phyloP scores from a whole-genome alignment of 2,888 invertebrate species.

The Resseliella maxima region DNA sequence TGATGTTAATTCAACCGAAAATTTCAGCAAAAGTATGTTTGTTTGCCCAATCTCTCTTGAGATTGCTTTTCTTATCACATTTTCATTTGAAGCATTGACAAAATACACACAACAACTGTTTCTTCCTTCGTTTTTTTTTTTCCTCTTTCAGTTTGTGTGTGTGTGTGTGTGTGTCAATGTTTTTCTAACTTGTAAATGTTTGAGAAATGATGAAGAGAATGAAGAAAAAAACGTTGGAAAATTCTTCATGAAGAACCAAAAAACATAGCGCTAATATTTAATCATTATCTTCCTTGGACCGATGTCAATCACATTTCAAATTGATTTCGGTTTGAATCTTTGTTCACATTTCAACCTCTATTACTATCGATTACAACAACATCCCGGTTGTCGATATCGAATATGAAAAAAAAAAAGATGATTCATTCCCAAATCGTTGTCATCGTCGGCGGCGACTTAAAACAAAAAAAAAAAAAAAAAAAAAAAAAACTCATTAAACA shows the following conservation, averaged over 20 bases:
- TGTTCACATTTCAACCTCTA: neutral
- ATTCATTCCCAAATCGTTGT: neutral
- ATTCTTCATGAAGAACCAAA: neutral
- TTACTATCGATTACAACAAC: too few relatives aligned
- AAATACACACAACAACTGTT: too few relatives aligned
- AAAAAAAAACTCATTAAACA: slow-evolving; percentile 11
- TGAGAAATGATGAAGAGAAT: neutral
- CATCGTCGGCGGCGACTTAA: too few relatives aligned
- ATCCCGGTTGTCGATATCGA: too few relatives aligned
- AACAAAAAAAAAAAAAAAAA: too few relatives aligned
- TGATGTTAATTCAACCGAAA: neutral
- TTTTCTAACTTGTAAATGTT: too few relatives aligned
- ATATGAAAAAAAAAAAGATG: too few relatives aligned
- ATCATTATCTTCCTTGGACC: neutral
- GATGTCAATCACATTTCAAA: slow-evolving; percentile 15
- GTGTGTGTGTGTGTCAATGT: too few relatives aligned
- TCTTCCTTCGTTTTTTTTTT: too few relatives aligned
- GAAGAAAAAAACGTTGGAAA: neutral
- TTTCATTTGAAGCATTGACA: neutral
- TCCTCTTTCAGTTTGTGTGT: too few relatives aligned
- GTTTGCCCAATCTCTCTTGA: neutral
- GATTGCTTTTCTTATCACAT: neutral
- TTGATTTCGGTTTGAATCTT: neutral
- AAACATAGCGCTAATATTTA: neutral
- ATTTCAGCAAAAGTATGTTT: neutral